Evolutionary conservation across 2,888 invertebrate species (phyloP).

Genomic region (Sisyra nigra): DNA sequence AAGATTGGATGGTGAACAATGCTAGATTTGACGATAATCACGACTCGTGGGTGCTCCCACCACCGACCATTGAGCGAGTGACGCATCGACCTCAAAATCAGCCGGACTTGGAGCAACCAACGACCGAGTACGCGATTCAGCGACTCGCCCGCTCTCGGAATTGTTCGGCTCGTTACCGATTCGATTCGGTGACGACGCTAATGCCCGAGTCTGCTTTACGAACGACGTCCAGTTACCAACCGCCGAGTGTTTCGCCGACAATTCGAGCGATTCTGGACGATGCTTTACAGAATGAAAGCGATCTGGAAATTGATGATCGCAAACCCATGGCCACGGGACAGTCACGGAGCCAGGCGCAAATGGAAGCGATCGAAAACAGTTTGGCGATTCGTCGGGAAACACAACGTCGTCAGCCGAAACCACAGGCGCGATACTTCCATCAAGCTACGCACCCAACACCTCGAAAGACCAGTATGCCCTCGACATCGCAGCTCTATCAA

Average conservation of each 20-base stretch:
- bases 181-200: conserved; percentile 47
- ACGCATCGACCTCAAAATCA: conserved; percentile 22
- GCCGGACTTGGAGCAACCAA: conserved; percentile 22
- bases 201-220: conserved; percentile 40
- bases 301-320: conserved; percentile 6
- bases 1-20: conserved; percentile 52
- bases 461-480: conserved; percentile 25
- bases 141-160: conserved; percentile 16
- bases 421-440: conserved; percentile 11
- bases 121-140: conserved; percentile 21
- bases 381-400: conserved; percentile 2
- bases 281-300: conserved; percentile 30
- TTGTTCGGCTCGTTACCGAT: conserved; percentile 6
- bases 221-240: conserved; percentile 60
- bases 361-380: conserved; percentile 7
- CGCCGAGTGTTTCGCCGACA: conserved; percentile 52
- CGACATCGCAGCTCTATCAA: background rate
- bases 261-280: conserved; percentile 49
- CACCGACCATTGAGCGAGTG: conserved; percentile 19
- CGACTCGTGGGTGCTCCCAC: conserved; percentile 47
- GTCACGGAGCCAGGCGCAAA: conserved; percentile 4
- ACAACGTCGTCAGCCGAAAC: conserved; percentile 24
- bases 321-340: background rate
- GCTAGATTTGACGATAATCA: conserved; percentile 69
- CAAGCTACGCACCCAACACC: conserved; percentile 25